Evolutionary conservation across 64 coral and sea anemone species (phyloP), one percentile per base, ranked within the genome.

Genomic region (Astreopora myriophthalma): DNA sequence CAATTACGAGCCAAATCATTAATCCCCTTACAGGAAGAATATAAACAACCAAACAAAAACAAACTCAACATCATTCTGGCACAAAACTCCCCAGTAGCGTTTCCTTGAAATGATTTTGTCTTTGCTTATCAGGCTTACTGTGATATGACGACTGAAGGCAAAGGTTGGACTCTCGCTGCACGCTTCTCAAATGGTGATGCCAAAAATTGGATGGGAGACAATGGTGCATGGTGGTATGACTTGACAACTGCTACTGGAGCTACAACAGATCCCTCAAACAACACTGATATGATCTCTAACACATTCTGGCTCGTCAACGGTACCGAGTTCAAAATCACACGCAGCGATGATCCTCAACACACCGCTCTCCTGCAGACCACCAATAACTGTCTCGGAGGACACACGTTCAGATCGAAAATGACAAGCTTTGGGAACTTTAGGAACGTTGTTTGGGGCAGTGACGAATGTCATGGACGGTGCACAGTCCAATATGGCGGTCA

Each of bases 111-210:
- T 31, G 10, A 3, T 4, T 37, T 73, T 73, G 11, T 7, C 19
- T 16, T 38, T 36, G 3, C 29, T 0, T 70, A 0, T 7, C 14
- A 73, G 70, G 34, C 20, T 16, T 73, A 73, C 38, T 73, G 70
- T 73, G 70, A 73, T 33, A 73, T 73, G 70, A 37, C 70, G 6
- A 38, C 3, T 22, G 8, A 73, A 38, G 70, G 70, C 14, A 2
- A 73, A 22, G 75, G 88, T 22, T 90, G 88, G 88, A 90, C 32
- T 19, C 73, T 90, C 5, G 48, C 71, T 5, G 62, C 75, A 68
- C 88, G 88, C 0, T 91, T 91, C 48, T 91, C 89, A n/a, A 91
- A 91, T 78, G 52, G 12, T 32, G 89, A 91, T 66, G 33, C 63
- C 29, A 84, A 73, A 23, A 91, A 91, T 48, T 91, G 89, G 89